Evolutionary conservation across 2,888 invertebrate species (phyloP), one percentile per base, ranked within the genome.

Genomic region (Megalurothrips usitatus): DNA sequence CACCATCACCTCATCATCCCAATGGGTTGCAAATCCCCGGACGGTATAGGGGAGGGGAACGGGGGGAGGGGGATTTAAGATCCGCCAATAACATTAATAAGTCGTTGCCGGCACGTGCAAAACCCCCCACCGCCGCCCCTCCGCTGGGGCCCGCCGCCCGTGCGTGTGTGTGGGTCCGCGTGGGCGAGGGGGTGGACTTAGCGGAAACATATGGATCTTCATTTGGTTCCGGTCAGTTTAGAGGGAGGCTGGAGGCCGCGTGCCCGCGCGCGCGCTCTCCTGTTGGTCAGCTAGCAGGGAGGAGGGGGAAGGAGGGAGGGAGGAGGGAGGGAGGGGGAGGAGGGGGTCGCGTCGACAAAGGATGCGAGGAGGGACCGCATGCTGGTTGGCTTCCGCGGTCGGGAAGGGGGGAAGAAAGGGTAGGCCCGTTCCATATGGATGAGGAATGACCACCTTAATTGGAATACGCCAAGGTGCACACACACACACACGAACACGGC

Each of bases 121-220:
- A 52, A n/a, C n/a, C 52, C 52, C 12, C 34, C 52, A 19, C 52
- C 10, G 49, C 9, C n/a, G n/a, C n/a, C 34, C 34, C 52, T 12
- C 52, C 52, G 52, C 52, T 10, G 52, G 52, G 58, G 58, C 14
- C 19, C 0, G 14, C 12, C 58, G 17, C 0, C 1, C 6, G 12
- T 6, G 58, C 6, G 23, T 26, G 26, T 10, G 58, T 17, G 12
- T 6, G 58, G 11, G 23, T 26, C 9, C 10, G 23, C 26, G 26
- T 23, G 26, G 26, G 23, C 34, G 6, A 6, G 26, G 68, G 11
- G 68, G 26, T 14, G 58, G 58, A 58, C 26, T 75, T 23, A 26
- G 68, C 68, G 68, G 68, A 75, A 75, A 75, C 68, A 26, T 75
- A 75, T 75, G 68, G 68, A 75, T 75, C 68, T 75, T 75, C 68